Conservation (phyloP, 2,888 invertebrate genomes). For the Amphipoea oculea region DNA sequence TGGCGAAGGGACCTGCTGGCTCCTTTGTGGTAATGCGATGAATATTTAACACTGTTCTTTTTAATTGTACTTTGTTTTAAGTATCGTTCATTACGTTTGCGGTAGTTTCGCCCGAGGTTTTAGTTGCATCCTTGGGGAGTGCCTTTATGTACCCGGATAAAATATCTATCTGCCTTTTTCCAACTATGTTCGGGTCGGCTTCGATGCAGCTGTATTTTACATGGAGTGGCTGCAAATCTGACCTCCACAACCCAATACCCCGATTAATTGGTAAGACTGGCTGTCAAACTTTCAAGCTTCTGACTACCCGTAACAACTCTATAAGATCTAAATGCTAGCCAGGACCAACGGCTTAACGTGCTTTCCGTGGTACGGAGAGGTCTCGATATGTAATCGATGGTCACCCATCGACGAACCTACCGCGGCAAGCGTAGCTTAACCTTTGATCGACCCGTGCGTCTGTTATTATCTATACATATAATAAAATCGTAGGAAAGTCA, state of each 20-base stretch:
- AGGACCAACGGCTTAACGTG: background rate
- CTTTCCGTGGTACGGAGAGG: background rate
- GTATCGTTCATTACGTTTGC: background rate
- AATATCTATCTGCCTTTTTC: background rate
- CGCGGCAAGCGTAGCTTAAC: no score
- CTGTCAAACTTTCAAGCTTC: background rate
- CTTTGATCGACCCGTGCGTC: background rate
- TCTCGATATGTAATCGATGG: background rate
- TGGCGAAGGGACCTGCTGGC: slow-evolving; percentile 14
- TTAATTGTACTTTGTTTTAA: slow-evolving; percentile 27
- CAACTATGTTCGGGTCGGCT: no score
- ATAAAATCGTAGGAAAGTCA: no score
- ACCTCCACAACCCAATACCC: background rate
- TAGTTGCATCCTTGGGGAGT: background rate
- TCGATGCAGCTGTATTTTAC: no score
- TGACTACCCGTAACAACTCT: background rate
- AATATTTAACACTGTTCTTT: slow-evolving; percentile 50
- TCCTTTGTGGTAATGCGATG: slow-evolving; percentile 40
- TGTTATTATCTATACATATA: no score
- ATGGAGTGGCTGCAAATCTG: no score
- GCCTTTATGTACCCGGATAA: background rate
- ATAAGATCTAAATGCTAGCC: background rate
- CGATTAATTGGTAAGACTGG: background rate
- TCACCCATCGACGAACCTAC: background rate
- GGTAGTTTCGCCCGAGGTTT: background rate